Conservation (phyloP, 1,140 invertebrate genomes). For the Asbolus verrucosus region DNA sequence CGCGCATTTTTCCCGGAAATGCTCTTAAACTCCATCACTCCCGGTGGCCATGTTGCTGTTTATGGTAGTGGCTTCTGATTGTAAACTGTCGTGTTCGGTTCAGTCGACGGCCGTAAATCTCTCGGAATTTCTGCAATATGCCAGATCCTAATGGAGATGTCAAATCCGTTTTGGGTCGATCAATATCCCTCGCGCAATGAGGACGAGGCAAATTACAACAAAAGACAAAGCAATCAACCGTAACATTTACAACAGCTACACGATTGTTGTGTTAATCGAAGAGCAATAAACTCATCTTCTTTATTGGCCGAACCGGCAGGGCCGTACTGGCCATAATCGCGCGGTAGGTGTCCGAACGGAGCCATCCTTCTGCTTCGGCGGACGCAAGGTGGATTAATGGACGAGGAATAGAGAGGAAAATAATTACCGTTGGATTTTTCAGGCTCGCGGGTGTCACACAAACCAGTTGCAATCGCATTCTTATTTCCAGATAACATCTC, state of each 20-base stretch:
- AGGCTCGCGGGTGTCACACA: conserved; percentile 43
- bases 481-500: conserved; percentile 46
- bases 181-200: not conserved
- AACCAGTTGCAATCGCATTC: conserved; percentile 47
- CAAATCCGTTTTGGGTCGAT: not conserved
- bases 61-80: not conserved
- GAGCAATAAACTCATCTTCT: too few relatives aligned
- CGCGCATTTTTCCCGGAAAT: not conserved
- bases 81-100: not conserved
- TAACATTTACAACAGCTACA: not conserved
- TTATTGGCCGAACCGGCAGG: not conserved
- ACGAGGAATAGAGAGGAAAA: conserved; percentile 29
- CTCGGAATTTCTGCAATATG: not conserved
- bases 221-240: conserved; percentile 3
- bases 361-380: conserved; percentile 27
- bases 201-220: conserved; percentile 2
- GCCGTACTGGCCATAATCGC: conserved; percentile 16
- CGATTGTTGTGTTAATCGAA: too few relatives aligned
- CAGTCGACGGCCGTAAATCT: not conserved
- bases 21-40: not conserved
- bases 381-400: conserved; percentile 40
- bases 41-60: not conserved
- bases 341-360: not conserved
- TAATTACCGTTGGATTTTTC: conserved; percentile 48
- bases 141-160: not conserved